Base-by-base conservation (phyloP, 1,140 invertebrate genomes). In the Vanessa atalanta region DNA sequence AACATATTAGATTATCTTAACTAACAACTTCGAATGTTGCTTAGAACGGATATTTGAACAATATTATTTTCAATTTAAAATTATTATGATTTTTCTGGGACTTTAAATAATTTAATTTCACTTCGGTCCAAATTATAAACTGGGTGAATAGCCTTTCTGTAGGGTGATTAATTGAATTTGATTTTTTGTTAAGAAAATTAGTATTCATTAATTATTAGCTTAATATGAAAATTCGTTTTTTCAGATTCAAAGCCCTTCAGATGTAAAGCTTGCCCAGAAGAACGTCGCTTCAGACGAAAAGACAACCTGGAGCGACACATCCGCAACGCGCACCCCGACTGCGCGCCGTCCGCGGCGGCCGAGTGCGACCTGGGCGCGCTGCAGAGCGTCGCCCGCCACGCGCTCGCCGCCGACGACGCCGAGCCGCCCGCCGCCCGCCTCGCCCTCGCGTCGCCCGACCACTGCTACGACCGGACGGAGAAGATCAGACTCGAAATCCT, bases 231-330 rank as follows among this genome's bases (percentile, higher is more conserved):
- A 16, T 12, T 5, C 11, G 9, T 13, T 14, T 12, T 88, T 90
- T n/a, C 82, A 93, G 93, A 94, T 74, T 92, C 88, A 12, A 93
- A 94, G 69, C 93, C 93, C 0, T 95, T 93, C 78, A 93, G 93
- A 13, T 96, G 95, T 84, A 93, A 90, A 57, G 87, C 94, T 11
- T 95, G 95, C 81, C 73, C 73, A 9, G 73, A 75, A 47, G 90
- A 93, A 5, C 93, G 93, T 1, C 91, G 87, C 2, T 95, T 95
- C 74, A 85, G 94, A 60, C 89, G 95, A 13, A 95, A 95, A 79
- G 95, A 96, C 78, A 96, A 95, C 75, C 88, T 95, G 68, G 92
- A 94, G 31, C 88, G 95, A 0, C 95, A 96, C 85, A 91, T 95
- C 31, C 94, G 94, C 53, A 95, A 95, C 76, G 94, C 95, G 47